Percentiles rank a stretch among this genome's conserved stretches.
These are phyloP conservation scores for Drosophila prolongata DNA, from an alignment of 2,888 invertebrate species.

Conservation along the genomic window DNA sequence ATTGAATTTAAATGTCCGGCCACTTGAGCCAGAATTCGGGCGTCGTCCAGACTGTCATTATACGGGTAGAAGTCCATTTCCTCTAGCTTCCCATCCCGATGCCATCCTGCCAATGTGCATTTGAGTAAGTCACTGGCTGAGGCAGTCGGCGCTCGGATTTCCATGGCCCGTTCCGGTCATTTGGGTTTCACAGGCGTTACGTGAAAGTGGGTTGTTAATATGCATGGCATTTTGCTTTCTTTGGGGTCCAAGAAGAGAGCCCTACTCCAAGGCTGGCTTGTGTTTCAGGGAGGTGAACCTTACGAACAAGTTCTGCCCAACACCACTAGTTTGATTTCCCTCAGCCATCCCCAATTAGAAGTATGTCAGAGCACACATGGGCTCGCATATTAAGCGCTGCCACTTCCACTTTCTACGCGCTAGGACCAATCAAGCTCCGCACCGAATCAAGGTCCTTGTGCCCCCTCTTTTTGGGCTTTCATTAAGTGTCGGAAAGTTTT, in stretches of 20 bases:
- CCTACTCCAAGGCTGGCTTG: not conserved
- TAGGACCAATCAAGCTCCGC: slow-evolving; percentile 46
- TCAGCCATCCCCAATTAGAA: slow-evolving; percentile 63
- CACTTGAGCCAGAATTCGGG: slow-evolving; percentile 54
- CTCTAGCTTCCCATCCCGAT: slow-evolving; percentile 20
- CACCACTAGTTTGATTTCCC: not conserved
- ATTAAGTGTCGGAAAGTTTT: slow-evolving; percentile 79
- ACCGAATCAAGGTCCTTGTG: slow-evolving; percentile 16
- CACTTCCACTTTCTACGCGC: slow-evolving; percentile 49
- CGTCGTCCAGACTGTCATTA: slow-evolving; percentile 16
- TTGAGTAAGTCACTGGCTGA: slow-evolving; percentile 64
- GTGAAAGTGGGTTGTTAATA: slow-evolving; percentile 81
- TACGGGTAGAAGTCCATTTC: slow-evolving; percentile 53
- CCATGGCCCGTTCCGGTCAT: slow-evolving; percentile 60
- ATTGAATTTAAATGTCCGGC: slow-evolving; percentile 78
- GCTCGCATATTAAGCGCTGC: slow-evolving; percentile 63
- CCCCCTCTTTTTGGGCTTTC: slow-evolving; percentile 50
- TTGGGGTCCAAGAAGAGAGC: slow-evolving; percentile 1
- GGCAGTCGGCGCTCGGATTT: slow-evolving; percentile 44
- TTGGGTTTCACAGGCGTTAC: slow-evolving; percentile 56
- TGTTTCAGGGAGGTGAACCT: slow-evolving; percentile 18
- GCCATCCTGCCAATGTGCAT: slow-evolving; percentile 60
- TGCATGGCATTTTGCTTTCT: slow-evolving; percentile 79
- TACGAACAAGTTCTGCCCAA: not conserved
- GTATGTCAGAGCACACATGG: slow-evolving; percentile 75